phyloP scores from a whole-genome alignment of 2,113 vertebrate genomes.

The Todiramphus saurophagus region DNA sequence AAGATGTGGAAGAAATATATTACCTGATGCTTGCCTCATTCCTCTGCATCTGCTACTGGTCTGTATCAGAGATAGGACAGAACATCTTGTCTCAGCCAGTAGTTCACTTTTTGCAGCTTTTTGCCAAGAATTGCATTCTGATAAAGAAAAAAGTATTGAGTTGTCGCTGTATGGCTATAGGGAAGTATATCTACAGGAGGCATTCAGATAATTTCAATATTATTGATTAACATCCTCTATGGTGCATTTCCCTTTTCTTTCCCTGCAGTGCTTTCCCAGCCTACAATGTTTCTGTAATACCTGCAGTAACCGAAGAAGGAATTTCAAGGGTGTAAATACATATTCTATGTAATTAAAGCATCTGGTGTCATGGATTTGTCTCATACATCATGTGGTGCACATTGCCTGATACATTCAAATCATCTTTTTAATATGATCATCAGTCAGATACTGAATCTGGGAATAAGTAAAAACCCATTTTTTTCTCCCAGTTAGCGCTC shows the following conservation, averaged over 20 bases:
- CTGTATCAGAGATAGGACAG: background rate
- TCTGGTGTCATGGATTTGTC: background rate
- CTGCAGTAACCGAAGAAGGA: background rate
- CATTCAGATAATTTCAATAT: background rate
- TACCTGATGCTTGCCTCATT: background rate
- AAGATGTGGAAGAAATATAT: background rate
- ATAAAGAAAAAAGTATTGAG: background rate
- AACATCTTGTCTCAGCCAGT: background rate
- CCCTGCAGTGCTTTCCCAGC: background rate
- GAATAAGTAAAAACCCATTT: background rate
- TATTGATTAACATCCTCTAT: background rate
- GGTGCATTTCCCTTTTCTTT: background rate
- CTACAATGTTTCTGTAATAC: background rate
- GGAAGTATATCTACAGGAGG: background rate
- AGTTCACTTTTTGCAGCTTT: background rate
- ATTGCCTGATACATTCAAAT: background rate
- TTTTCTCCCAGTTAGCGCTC: background rate
- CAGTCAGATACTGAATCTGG: background rate
- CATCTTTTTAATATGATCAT: background rate
- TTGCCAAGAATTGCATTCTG: background rate
- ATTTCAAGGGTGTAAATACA: background rate
- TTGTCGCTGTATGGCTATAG: background rate
- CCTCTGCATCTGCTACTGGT: background rate
- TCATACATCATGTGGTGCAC: background rate
- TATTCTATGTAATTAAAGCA: background rate